A percentile compares a stretch with the other conserved stretches of the same genome.
These are phyloP conservation scores for Neosilurus hyrtlii DNA, from an alignment of 2,797 vertebrate species.

Conservation along the genomic window DNA sequence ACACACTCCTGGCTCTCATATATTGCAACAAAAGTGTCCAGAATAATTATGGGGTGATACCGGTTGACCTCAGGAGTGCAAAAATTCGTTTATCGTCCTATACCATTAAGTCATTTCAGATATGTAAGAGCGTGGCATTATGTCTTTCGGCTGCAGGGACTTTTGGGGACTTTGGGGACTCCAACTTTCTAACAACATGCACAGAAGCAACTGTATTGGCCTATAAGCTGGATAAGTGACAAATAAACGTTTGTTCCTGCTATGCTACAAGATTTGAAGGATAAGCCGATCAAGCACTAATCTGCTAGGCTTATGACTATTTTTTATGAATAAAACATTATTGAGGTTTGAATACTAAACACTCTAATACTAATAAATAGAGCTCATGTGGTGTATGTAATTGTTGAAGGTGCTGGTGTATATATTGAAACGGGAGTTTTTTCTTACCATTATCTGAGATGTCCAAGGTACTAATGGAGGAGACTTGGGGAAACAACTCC, in stretches of 20 bases:
- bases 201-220: too few species aligned
- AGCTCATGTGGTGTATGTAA: background rate
- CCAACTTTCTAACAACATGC: too few species aligned
- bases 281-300: background rate
- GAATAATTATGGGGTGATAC: too few species aligned
- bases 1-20: too few species aligned
- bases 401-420: background rate
- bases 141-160: too few species aligned
- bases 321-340: background rate
- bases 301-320: background rate
- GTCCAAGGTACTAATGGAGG: constrained; percentile 83
- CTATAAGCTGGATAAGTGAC: too few species aligned
- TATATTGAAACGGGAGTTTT: background rate
- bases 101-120: too few species aligned
- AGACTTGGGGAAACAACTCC: constrained; percentile 82
- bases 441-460: constrained; percentile 86
- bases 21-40: too few species aligned
- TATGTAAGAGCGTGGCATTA: too few species aligned
- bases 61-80: too few species aligned
- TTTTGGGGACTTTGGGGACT: too few species aligned
- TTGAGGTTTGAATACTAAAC: background rate
- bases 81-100: too few species aligned
- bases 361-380: background rate
- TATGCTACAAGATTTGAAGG: background rate
- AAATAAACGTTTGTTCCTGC: background rate